Base-by-base conservation (phyloP, 2,888 invertebrate species). In the Apamea sordens region DNA sequence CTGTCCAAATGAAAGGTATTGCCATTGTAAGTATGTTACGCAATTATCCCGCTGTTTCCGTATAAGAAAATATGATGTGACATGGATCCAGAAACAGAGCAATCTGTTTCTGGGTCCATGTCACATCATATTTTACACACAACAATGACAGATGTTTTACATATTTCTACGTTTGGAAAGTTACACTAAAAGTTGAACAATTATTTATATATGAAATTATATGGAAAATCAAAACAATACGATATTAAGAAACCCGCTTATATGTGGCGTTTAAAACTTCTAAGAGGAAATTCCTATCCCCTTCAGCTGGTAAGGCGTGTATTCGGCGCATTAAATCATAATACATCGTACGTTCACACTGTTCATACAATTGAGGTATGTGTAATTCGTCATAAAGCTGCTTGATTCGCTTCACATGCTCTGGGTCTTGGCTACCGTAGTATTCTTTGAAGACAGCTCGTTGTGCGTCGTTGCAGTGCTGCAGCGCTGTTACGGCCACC, bases 401-500 rank as follows among this genome's bases (percentile, higher is more conserved):
- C 80, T 91, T 91, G 61, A 94, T 88, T 18, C 91, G 89, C 73
- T 97, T 97, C 15, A 98, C 97, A 85, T 98, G 97, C 41, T 97
- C 97, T 0, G 97, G 95, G 86, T 98, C 98, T 73, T 96, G 92
- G 80, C 92, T 93, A 6, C 98, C 98, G 91, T 98, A 99, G 93
- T 98, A 97, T 82, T 98, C 97, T 89, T 97, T 94, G 65, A 93
- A 93, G 24, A 89, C 79, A 4, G 84, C 84, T 77, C 97, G 97
- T 91, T 98, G 98, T 21, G 97, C 95, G 0, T 97, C 95, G 70
- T 97, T 97, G 24, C 98, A 98, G 72, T 97, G 97, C 93, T 98
- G 98, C 84, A 99, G 96, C 50, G 99, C 99, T 47, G 98, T 98
- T 4, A 99, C 98, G 1, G 98, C 97, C 53, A 99, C 95, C 99